These are phyloP conservation scores for Drosophila ironensis DNA, from an alignment of 1,140 invertebrate genomes.

Conservation along the genomic window DNA sequence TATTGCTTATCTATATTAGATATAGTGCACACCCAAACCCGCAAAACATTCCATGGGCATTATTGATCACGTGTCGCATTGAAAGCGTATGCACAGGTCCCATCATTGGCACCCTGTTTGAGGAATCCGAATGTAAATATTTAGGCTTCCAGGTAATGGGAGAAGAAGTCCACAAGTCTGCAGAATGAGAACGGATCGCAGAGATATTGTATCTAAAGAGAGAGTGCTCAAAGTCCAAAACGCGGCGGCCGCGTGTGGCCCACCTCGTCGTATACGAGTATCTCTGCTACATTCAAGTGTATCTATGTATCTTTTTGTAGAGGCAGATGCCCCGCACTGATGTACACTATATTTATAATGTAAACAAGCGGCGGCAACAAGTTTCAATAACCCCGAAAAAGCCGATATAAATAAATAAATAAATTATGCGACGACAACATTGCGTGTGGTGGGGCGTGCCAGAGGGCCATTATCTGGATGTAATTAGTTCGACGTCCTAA, in stretches of 20 bases:
- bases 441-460: conserved; percentile 36
- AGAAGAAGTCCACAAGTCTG: conserved; percentile 45
- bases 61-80: conserved; percentile 22
- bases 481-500: conserved; percentile 27
- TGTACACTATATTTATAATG: conserved; percentile 46
- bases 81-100: no score
- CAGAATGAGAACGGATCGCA: conserved; percentile 44
- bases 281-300: no score
- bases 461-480: conserved; percentile 1
- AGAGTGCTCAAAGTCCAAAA: conserved; percentile 54
- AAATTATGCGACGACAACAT: conserved; percentile 36
- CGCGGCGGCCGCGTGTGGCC: conserved; percentile 18
- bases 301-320: conserved; percentile 7
- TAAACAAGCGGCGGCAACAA: conserved; percentile 66
- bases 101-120: conserved; percentile 35
- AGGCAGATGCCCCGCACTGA: conserved; percentile 23
- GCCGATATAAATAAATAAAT: conserved; percentile 43
- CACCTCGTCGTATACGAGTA: conserved; percentile 18
- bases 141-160: conserved; percentile 16
- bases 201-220: conserved; percentile 19
- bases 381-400: conserved; percentile 68
- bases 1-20: conserved; percentile 8
- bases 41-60: conserved; percentile 22
- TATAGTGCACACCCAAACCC: conserved; percentile 3
- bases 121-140: conserved; percentile 29